Percentiles rank a stretch among this genome's conserved stretches.
phyloP scores from a whole-genome alignment of 2,888 invertebrate genomes.

The Lithophane ornitopus region DNA sequence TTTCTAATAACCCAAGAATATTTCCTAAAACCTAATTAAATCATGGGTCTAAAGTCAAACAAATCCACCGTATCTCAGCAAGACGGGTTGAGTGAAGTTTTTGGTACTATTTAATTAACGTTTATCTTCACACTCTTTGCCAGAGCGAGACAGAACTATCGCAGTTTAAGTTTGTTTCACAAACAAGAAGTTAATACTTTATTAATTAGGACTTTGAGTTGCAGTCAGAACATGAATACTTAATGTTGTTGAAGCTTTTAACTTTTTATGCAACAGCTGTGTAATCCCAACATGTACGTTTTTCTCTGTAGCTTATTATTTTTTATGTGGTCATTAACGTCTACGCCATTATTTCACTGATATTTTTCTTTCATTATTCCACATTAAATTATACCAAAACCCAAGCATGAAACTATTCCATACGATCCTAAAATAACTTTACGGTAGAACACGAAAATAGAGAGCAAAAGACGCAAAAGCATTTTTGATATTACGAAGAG shows the following conservation, averaged over 20 bases:
- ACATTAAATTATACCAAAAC: constrained; percentile 19
- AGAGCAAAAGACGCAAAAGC: background rate
- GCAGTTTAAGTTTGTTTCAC: constrained; percentile 49
- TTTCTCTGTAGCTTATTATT: background rate
- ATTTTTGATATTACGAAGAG: constrained; percentile 18
- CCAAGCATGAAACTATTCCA: constrained; percentile 21
- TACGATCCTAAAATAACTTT: constrained; percentile 46
- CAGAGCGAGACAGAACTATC: constrained; percentile 25
- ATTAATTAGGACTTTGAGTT: constrained; percentile 58
- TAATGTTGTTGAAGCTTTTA: constrained; percentile 28
- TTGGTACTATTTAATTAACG: constrained; percentile 51
- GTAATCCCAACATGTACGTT: constrained; percentile 13
- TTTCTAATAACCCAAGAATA: background rate
- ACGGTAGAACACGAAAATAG: background rate
- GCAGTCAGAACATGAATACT: constrained; percentile 42
- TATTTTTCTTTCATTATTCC: constrained; percentile 41
- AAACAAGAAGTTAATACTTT: constrained; percentile 61
- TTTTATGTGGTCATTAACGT: background rate
- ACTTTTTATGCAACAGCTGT: constrained; percentile 21
- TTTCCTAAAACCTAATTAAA: background rate
- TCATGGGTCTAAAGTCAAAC: background rate
- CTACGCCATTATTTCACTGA: background rate
- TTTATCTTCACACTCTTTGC: constrained; percentile 47
- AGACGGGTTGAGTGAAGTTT: constrained; percentile 35
- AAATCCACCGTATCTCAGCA: constrained; percentile 24